Evolutionary conservation across 2,113 vertebrate genomes (phyloP).

Genomic region (Brienomyrus longianalis): DNA sequence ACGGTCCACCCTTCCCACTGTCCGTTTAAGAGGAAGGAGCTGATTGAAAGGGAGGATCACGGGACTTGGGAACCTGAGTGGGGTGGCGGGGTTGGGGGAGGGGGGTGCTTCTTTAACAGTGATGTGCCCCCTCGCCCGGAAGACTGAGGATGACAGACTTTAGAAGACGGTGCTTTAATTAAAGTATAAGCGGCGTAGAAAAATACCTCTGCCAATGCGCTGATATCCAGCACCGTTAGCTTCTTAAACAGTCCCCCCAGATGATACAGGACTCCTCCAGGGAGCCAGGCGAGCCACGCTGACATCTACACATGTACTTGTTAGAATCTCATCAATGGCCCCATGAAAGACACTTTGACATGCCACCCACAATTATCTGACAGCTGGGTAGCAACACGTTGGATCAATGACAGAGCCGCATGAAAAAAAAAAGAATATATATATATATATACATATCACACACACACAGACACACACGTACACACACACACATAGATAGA

Average conservation of each 20-base stretch:
- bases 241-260: background rate
- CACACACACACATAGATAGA: too few species aligned
- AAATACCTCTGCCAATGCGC: background rate
- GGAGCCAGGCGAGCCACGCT: background rate
- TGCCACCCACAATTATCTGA: background rate
- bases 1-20: background rate
- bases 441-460: too few species aligned
- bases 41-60: background rate
- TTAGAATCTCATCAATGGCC: conserved; percentile 1
- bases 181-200: background rate
- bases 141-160: background rate
- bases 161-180: conserved; percentile 4
- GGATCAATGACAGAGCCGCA: background rate
- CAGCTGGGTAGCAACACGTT: background rate
- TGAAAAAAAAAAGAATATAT: too few species aligned
- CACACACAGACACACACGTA: too few species aligned
- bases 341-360: background rate
- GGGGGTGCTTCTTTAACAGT: background rate
- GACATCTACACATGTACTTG: background rate
- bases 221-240: background rate
- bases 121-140: background rate
- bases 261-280: background rate
- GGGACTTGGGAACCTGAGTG: background rate
- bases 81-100: background rate
- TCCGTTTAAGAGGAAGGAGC: background rate